Evolutionary conservation across 2,888 invertebrate species (phyloP).

Genomic region (Acanthoscelides obtectus): DNA sequence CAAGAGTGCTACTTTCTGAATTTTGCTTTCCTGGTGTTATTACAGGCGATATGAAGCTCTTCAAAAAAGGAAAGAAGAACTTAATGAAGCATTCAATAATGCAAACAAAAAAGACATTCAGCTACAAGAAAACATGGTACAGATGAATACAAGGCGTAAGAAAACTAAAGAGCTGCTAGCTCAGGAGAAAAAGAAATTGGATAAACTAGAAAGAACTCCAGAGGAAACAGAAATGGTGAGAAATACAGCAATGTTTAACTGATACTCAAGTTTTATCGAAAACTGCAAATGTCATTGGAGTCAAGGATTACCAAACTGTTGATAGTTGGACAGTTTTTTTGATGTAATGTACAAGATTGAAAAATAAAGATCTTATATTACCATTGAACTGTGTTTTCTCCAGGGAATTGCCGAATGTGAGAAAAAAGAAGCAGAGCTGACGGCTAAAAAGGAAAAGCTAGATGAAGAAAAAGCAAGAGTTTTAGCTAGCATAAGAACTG

Average conservation of each 20-base stretch:
- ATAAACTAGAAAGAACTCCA: slow-evolving; percentile 61
- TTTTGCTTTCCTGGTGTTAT: neutral
- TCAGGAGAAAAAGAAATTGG: slow-evolving; percentile 64
- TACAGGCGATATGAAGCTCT: slow-evolving; percentile 48
- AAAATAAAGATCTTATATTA: too few relatives aligned
- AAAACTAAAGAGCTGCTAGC: slow-evolving; percentile 65
- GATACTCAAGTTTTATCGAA: too few relatives aligned
- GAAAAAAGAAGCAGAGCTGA: slow-evolving; percentile 51
- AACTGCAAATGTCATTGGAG: too few relatives aligned
- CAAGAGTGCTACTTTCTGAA: neutral
- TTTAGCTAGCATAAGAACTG: slow-evolving; percentile 60
- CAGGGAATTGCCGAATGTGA: slow-evolving; percentile 49
- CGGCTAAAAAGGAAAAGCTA: slow-evolving; percentile 53
- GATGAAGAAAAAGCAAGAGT: slow-evolving; percentile 56
- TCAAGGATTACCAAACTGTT: too few relatives aligned
- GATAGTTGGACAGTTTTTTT: too few relatives aligned
- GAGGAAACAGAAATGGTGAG: slow-evolving; percentile 67
- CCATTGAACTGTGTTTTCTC: too few relatives aligned
- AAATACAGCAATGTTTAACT: too few relatives aligned
- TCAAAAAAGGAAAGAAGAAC: slow-evolving; percentile 31
- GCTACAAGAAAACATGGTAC: slow-evolving; percentile 61
- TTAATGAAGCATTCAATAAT: slow-evolving; percentile 55
- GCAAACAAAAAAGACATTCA: slow-evolving; percentile 64
- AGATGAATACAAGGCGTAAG: slow-evolving; percentile 69
- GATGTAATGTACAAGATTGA: too few relatives aligned